These are phyloP conservation scores for Tauraco erythrolophus DNA, from an alignment of 2,113 vertebrate species.

Conservation along the genomic window DNA sequence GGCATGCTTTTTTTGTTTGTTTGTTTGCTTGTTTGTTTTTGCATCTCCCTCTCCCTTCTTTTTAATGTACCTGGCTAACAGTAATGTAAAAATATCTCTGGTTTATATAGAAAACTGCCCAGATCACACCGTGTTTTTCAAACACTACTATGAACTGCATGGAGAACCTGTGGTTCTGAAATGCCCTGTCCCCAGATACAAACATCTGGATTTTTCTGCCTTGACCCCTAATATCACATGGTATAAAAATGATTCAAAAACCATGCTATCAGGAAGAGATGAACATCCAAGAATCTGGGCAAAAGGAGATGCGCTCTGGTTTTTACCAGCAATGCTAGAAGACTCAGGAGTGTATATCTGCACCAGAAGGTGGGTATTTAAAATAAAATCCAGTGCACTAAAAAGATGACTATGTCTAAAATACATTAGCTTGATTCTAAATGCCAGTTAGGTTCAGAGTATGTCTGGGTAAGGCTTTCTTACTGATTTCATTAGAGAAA, in stretches of 20 bases:
- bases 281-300: constrained; percentile 65
- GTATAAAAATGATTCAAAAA: constrained; percentile 62
- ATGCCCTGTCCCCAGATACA: constrained; percentile 72
- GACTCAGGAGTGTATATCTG: constrained; percentile 89
- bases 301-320: constrained; percentile 76
- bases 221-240: constrained; percentile 62
- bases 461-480: background rate
- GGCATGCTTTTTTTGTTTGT: too few relatives aligned
- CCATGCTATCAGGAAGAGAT: constrained; percentile 3
- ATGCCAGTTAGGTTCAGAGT: background rate
- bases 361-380: constrained; percentile 75
- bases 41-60: background rate
- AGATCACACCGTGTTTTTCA: constrained; percentile 56
- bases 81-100: constrained; percentile 44
- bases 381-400: background rate
- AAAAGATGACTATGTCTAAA: background rate
- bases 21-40: too few relatives aligned
- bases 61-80: background rate
- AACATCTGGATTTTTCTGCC: constrained; percentile 5
- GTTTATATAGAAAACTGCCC: constrained; percentile 62
- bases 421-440: background rate
- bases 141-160: constrained; percentile 67
- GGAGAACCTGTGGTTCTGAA: constrained; percentile 84
- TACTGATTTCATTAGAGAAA: background rate
- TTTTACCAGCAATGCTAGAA: constrained; percentile 80